phyloP scores from a whole-genome alignment of 92 coral and sea anemone genomes.

The Pocillopora meandrina region DNA sequence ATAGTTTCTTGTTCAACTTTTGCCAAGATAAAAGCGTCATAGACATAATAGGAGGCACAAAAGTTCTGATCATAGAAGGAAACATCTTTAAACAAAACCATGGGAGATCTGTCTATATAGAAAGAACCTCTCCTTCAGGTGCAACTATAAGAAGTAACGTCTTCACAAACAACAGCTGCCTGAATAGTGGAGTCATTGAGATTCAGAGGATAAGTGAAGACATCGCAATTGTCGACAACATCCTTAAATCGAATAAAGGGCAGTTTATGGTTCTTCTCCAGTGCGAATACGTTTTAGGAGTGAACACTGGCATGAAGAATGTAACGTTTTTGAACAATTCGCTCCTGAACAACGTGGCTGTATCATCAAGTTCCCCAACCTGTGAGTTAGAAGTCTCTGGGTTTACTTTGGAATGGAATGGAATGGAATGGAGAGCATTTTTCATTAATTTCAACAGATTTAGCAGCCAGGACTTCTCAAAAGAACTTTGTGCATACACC shows the following conservation, averaged over 20 bases:
- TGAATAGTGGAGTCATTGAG: slow-evolving; percentile 24
- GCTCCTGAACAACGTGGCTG: slow-evolving; percentile 18
- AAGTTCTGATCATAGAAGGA: slow-evolving; percentile 6
- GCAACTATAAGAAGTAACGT: neutral
- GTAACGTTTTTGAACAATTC: slow-evolving; percentile 42
- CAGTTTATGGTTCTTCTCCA: slow-evolving; percentile 22
- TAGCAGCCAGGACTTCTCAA: slow-evolving; percentile 18
- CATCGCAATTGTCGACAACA: slow-evolving; percentile 1
- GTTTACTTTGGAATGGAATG: too few species aligned
- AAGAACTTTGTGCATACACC: slow-evolving; percentile 17
- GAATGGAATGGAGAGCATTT: neutral
- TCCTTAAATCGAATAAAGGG: slow-evolving; percentile 23
- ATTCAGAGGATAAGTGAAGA: slow-evolving; percentile 22
- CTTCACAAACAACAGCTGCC: slow-evolving; percentile 23
- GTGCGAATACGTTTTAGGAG: neutral
- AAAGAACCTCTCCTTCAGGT: neutral
- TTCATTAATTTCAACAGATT: slow-evolving; percentile 14
- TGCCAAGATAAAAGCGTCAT: slow-evolving; percentile 42
- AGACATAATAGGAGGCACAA: slow-evolving; percentile 14
- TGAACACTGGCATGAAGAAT: neutral
- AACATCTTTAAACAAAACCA: slow-evolving; percentile 32
- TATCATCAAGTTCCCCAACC: neutral
- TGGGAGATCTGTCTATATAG: slow-evolving; percentile 25
- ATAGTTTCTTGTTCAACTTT: slow-evolving; percentile 31
- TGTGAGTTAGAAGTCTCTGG: slow-evolving; percentile 44